A percentile compares a stretch with the other conserved stretches of the same genome.
Evolutionary conservation across 2,113 vertebrate genomes (phyloP).

Genomic region (Hemichromis elongatus): DNA sequence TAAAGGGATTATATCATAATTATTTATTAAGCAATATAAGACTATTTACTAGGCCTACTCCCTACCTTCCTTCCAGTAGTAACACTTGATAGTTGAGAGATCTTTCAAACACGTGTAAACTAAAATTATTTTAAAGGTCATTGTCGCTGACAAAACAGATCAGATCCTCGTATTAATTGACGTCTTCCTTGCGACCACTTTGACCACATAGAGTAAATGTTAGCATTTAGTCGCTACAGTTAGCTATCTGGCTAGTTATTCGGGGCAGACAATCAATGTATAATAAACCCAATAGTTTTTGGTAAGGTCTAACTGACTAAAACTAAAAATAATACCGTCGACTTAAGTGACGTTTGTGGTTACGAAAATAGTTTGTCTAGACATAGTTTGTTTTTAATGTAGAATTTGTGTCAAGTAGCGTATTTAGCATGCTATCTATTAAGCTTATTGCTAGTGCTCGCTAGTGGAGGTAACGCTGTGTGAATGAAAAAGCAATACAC

Average conservation of each 20-base stretch:
- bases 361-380: not conserved
- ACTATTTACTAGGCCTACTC: not conserved
- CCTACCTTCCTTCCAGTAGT: no score
- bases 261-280: not conserved
- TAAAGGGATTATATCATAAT: not conserved
- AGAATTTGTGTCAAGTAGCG: not conserved
- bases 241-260: conserved; percentile 11
- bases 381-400: not conserved
- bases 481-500: conserved; percentile 61
- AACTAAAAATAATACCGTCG: accelerated
- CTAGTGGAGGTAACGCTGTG: conserved; percentile 42
- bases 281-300: not conserved
- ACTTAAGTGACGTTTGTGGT: not conserved
- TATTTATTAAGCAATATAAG: not conserved
- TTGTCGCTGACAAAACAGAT: not conserved
- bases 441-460: conserved; percentile 48
- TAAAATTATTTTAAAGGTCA: not conserved
- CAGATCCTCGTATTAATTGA: not conserved
- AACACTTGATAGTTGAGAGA: no score
- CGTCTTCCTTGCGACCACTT: not conserved
- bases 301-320: not conserved
- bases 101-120: not conserved
- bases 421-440: conserved; percentile 37
- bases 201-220: conserved; percentile 4
- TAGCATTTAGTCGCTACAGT: conserved; percentile 41